Percentiles rank a stretch among this genome's conserved stretches.
Conservation (phyloP, 1,140 invertebrate species). For the Sarcophaga bullata region DNA sequence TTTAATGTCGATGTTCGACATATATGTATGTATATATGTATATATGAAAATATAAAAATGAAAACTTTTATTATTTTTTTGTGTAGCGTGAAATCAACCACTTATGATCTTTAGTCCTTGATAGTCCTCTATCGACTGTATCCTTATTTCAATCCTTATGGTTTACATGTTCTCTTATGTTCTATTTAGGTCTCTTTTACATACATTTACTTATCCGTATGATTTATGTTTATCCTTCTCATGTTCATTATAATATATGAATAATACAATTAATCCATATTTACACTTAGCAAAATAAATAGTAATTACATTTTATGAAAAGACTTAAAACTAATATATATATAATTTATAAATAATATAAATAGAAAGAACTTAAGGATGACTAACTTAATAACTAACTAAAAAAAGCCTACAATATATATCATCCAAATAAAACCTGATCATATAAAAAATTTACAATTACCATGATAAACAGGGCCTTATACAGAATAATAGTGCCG, state of each 20-base stretch:
- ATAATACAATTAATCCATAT: background rate
- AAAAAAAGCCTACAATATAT: too few species aligned
- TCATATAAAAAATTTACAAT: too few species aligned
- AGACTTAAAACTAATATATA: too few species aligned
- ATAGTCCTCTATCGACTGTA: background rate
- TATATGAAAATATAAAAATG: too few species aligned
- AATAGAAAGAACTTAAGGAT: too few species aligned
- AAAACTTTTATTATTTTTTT: background rate
- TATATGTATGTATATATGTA: too few species aligned
- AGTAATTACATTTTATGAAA: background rate
- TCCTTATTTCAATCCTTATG: constrained; percentile 3
- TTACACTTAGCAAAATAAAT: constrained; percentile 11
- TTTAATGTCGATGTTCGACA: too few species aligned
- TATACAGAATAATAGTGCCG: too few species aligned
- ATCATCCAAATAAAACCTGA: too few species aligned
- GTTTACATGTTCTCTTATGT: constrained; percentile 1
- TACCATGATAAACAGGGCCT: too few species aligned
- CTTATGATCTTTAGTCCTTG: background rate
- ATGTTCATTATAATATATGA: constrained; percentile 3
- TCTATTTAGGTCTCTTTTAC: constrained; percentile 12
- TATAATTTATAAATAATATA: too few species aligned
- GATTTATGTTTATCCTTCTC: background rate
- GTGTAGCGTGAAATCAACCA: background rate
- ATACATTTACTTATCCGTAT: constrained; percentile 1
- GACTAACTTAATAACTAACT: too few species aligned